Conservation (phyloP, 2,888 invertebrate species). For the Marronus borbonicus region DNA sequence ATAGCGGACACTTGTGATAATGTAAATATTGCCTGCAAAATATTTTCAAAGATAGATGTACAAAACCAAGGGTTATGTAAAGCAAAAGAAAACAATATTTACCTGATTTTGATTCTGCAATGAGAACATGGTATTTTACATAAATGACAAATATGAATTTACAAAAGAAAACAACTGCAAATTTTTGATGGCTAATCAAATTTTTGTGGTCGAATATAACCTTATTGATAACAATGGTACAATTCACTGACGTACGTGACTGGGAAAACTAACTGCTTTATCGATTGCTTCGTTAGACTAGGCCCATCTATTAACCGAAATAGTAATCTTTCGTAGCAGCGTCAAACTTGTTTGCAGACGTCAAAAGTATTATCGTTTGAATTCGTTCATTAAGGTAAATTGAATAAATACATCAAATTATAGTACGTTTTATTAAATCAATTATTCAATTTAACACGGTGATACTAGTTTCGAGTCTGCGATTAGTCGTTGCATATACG, state of each 20-base stretch:
- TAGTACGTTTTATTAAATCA: conserved; percentile 57
- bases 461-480: neutral
- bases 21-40: conserved; percentile 67
- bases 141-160: conserved; percentile 54
- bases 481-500: conserved; percentile 5
- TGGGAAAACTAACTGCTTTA: conserved; percentile 34
- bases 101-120: conserved; percentile 72
- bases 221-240: conserved; percentile 63
- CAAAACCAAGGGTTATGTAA: conserved; percentile 30
- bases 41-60: conserved; percentile 34
- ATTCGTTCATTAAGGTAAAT: conserved; percentile 65
- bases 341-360: conserved; percentile 18
- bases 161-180: conserved; percentile 55
- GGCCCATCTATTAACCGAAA: conserved; percentile 19
- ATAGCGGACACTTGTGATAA: conserved; percentile 70
- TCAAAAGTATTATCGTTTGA: conserved; percentile 55
- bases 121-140: conserved; percentile 68
- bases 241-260: conserved; percentile 37
- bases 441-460: conserved; percentile 59
- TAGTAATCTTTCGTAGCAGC: conserved; percentile 1
- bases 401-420: conserved; percentile 65
- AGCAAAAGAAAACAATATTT: conserved; percentile 50
- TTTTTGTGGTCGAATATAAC: conserved; percentile 59
- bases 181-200: conserved; percentile 55
- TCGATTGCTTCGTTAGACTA: conserved; percentile 10